A percentile compares a stretch with the other conserved stretches of the same genome.
Conservation (phyloP, 2,888 invertebrate species). For the Atrina japonica region DNA sequence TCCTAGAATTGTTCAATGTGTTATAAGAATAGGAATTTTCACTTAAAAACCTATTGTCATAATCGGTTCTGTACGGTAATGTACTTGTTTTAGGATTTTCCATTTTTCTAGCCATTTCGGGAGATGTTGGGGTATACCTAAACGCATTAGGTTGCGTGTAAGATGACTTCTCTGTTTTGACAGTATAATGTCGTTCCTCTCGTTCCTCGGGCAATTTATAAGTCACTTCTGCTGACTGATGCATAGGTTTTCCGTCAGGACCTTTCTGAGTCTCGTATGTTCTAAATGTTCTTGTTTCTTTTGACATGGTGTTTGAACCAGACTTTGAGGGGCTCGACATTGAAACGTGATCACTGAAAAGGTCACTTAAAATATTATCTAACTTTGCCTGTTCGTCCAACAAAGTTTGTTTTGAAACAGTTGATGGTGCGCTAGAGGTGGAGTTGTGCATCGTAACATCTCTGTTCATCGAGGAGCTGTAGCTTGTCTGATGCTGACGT, state of each 20-base stretch:
- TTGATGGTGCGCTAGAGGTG: constrained; percentile 15
- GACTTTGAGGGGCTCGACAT: constrained; percentile 57
- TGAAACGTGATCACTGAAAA: constrained; percentile 75
- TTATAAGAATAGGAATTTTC: constrained; percentile 57
- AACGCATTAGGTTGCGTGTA: constrained; percentile 70
- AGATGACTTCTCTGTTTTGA: constrained; percentile 59
- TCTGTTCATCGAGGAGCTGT: too few relatives aligned
- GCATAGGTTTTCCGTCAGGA: constrained; percentile 65
- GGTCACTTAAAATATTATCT: constrained; percentile 78
- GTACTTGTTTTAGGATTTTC: constrained; percentile 58
- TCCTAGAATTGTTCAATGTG: constrained; percentile 60
- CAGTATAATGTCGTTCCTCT: constrained; percentile 68
- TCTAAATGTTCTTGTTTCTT: constrained; percentile 64
- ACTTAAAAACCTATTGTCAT: constrained; percentile 64
- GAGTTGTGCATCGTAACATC: neutral
- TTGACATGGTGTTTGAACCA: constrained; percentile 52
- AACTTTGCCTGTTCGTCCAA: constrained; percentile 75
- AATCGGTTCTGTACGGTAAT: constrained; percentile 73
- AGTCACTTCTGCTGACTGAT: constrained; percentile 71
- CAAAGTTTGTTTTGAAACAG: constrained; percentile 52
- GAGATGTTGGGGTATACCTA: constrained; percentile 70
- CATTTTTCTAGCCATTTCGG: constrained; percentile 50
- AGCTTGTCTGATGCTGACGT: too few relatives aligned
- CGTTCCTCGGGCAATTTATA: constrained; percentile 67
- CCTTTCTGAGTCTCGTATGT: constrained; percentile 63